phyloP scores from a whole-genome alignment of 1,140 invertebrate species.

The Cydia fagiglandana region DNA sequence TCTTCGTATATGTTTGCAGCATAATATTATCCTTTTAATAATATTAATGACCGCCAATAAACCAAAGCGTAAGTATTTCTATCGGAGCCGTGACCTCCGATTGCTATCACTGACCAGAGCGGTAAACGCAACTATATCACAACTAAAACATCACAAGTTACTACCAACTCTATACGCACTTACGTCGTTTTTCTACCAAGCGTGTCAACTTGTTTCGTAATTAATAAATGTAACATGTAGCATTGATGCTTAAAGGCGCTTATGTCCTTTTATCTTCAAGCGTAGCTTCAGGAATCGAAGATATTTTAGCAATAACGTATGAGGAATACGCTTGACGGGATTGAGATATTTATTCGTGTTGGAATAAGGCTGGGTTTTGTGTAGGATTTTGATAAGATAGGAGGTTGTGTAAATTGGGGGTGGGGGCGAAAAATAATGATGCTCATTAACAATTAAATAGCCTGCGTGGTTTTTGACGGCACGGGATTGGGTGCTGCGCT shows the following conservation, averaged over 20 bases:
- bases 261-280: neutral
- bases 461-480: constrained; percentile 9
- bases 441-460: constrained; percentile 43
- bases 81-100: constrained; percentile 16
- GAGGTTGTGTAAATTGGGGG: neutral
- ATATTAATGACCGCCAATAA: neutral
- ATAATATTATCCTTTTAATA: constrained; percentile 11
- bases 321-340: constrained; percentile 25
- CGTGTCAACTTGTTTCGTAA: neutral
- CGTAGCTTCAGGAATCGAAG: neutral
- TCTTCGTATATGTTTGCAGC: neutral
- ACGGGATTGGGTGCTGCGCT: constrained; percentile 28
- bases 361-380: neutral
- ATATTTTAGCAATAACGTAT: constrained; percentile 11
- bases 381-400: neutral
- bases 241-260: neutral
- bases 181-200: neutral
- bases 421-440: constrained; percentile 38
- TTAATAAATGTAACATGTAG: neutral
- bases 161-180: neutral
- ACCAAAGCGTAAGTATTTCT: constrained; percentile 21
- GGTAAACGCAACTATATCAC: neutral
- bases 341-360: neutral
- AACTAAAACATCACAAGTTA: neutral
- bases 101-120: constrained; percentile 9